phyloP scores from a whole-genome alignment of 2,113 vertebrate species.

The Menidia beryllina region DNA sequence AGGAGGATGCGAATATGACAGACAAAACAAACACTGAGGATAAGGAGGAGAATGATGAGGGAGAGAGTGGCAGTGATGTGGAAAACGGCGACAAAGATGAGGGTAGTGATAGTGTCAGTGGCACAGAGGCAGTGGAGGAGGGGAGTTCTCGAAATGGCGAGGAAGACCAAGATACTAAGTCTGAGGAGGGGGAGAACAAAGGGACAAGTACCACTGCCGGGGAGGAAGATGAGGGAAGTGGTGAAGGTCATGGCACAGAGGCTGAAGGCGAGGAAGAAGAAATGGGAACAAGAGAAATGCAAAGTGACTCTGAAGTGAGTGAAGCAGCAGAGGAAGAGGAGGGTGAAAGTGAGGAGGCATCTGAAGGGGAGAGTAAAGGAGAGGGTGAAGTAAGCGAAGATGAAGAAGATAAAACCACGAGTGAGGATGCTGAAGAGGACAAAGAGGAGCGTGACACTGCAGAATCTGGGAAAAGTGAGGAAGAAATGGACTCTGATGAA shows the following conservation, averaged over 20 bases:
- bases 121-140: not conserved
- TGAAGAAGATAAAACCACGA: slow-evolving; percentile 31
- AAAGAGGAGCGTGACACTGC: not conserved
- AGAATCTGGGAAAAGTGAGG: slow-evolving; percentile 25
- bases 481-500: not conserved
- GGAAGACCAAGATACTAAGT: not conserved
- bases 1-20: not conserved
- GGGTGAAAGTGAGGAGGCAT: slow-evolving; percentile 34
- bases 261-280: slow-evolving; percentile 25
- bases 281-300: not conserved
- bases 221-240: slow-evolving; percentile 11
- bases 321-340: slow-evolving; percentile 34
- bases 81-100: not conserved
- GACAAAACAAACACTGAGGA: not conserved
- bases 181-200: slow-evolving; percentile 20
- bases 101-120: not conserved
- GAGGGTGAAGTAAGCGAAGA: slow-evolving; percentile 22
- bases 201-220: not conserved
- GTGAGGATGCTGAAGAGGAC: slow-evolving; percentile 5
- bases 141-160: not conserved
- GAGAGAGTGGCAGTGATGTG: slow-evolving; percentile 10
- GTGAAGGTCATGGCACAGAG: slow-evolving; percentile 14
- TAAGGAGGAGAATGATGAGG: slow-evolving; percentile 9
- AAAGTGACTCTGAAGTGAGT: slow-evolving; percentile 13
- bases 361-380: slow-evolving; percentile 39